phyloP scores from a whole-genome alignment of 1,140 invertebrate species.

The Leptoteleia sp. region DNA sequence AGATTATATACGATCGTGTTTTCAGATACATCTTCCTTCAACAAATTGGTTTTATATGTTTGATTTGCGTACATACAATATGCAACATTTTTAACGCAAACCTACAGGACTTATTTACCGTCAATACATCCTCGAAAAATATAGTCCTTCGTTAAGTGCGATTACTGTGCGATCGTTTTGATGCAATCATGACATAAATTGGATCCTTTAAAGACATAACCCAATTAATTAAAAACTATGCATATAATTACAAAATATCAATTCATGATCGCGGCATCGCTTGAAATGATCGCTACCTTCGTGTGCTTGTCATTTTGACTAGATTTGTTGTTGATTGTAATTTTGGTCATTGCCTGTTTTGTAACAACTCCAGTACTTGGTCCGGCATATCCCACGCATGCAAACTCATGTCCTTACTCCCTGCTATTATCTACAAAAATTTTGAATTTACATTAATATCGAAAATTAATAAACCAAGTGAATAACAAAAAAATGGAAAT shows the following conservation, averaged over 20 bases:
- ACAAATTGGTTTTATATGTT: background rate
- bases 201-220: background rate
- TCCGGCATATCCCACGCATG: constrained; percentile 77
- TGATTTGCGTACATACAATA: constrained; percentile 22
- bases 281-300: constrained; percentile 20
- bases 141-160: constrained; percentile 7
- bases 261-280: background rate
- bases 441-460: too few relatives aligned
- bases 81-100: background rate
- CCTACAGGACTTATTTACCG: constrained; percentile 10
- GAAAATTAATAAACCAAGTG: too few relatives aligned
- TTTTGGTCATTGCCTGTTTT: constrained; percentile 55
- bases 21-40: background rate
- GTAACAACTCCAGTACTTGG: constrained; percentile 76
- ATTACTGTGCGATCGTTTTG: background rate
- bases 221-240: constrained; percentile 22
- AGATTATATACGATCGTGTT: background rate
- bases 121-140: constrained; percentile 27
- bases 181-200: background rate
- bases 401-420: background rate
- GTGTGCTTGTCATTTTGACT: constrained; percentile 60
- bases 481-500: too few relatives aligned
- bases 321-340: constrained; percentile 62
- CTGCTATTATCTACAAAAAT: background rate
- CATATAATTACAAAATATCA: constrained; percentile 41